These are phyloP conservation scores for Nesospiza acunhae DNA, from an alignment of 2,113 vertebrate species.

Conservation along the genomic window DNA sequence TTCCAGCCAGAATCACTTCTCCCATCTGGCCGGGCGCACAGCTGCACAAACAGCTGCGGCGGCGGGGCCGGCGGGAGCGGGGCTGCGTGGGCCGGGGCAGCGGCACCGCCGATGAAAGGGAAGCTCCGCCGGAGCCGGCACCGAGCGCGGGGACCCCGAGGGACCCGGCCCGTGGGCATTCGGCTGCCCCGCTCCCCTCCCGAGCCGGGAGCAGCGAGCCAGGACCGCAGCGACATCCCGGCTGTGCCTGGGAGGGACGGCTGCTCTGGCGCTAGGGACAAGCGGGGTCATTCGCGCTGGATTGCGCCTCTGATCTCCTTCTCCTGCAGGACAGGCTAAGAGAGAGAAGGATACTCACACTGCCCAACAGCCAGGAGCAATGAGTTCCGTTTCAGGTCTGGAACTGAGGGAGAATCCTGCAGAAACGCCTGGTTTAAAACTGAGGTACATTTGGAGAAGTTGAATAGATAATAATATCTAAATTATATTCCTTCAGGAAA, in stretches of 20 bases:
- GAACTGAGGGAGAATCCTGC: not conserved
- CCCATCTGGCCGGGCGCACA: not conserved
- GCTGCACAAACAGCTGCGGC: constrained; percentile 20
- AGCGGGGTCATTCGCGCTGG: fast-evolving
- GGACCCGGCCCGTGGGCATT: fast-evolving
- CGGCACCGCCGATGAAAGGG: not conserved
- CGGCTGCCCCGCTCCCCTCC: not conserved
- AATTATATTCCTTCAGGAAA: not conserved
- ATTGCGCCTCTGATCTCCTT: not conserved
- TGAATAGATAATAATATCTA: not conserved
- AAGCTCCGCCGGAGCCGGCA: too few relatives aligned
- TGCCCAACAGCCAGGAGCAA: not conserved
- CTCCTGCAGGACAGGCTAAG: not conserved
- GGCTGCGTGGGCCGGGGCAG: not conserved
- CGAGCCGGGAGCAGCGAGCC: fast-evolving
- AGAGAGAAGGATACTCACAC: not conserved
- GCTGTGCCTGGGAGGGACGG: fast-evolving
- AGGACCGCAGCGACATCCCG: fast-evolving
- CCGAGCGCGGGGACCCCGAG: fast-evolving
- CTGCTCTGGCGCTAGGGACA: fast-evolving
- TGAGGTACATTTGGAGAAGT: not conserved
- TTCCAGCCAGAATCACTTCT: constrained; percentile 20
- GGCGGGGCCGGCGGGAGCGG: fast-evolving
- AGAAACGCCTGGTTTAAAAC: not conserved
- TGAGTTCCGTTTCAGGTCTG: not conserved